Evolutionary conservation across 2,797 vertebrate genomes (phyloP).

Genomic region (Bradypodion pumilum): DNA sequence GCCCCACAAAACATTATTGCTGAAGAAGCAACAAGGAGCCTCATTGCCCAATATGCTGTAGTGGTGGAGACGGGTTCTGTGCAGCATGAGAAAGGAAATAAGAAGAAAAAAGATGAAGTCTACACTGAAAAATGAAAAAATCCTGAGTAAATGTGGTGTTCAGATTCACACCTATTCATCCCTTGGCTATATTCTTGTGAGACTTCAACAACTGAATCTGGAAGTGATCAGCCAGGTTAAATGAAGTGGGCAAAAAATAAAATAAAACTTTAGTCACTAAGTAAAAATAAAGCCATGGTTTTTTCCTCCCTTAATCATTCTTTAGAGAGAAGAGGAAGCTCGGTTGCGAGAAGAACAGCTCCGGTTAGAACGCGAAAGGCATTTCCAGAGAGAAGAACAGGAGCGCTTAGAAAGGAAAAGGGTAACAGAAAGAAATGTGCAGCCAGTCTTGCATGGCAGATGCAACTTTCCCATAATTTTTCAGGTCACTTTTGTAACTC

Average conservation of each 20-base stretch:
- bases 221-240: neutral
- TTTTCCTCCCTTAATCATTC: slow-evolving; percentile 17
- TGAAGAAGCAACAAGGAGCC: too few relatives aligned
- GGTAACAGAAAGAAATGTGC: slow-evolving; percentile 71
- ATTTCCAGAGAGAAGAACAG: slow-evolving; percentile 94
- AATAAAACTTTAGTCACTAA: neutral
- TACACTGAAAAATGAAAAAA: too few relatives aligned
- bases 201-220: neutral
- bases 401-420: slow-evolving; percentile 95
- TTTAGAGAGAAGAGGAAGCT: slow-evolving; percentile 90
- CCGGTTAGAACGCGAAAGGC: slow-evolving; percentile 89
- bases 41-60: too few relatives aligned
- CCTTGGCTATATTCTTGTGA: neutral
- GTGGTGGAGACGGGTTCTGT: too few relatives aligned
- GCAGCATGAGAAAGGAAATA: too few relatives aligned
- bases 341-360: slow-evolving; percentile 85
- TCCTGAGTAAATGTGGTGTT: too few relatives aligned
- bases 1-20: too few relatives aligned
- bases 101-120: too few relatives aligned
- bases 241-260: neutral
- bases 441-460: neutral
- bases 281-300: neutral
- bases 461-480: neutral
- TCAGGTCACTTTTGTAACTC: neutral
- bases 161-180: neutral